A percentile compares a stretch with the other conserved stretches of the same genome.
Evolutionary conservation across 2,113 vertebrate genomes (phyloP).

Genomic region (Sorex fumeus): DNA sequence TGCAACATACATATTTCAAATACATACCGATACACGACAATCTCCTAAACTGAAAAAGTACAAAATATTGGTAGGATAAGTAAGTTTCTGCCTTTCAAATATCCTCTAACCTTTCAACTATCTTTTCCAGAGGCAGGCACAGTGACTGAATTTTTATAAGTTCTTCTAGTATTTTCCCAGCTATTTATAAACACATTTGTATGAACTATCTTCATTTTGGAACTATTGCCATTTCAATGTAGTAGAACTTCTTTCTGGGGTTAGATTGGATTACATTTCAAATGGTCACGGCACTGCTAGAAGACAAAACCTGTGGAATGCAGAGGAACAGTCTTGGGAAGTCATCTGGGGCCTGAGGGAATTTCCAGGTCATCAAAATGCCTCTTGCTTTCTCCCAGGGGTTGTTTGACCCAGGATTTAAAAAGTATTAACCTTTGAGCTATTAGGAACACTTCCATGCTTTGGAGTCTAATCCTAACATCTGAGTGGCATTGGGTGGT

Average conservation of each 20-base stretch:
- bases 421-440: constrained; percentile 73
- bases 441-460: constrained; percentile 56
- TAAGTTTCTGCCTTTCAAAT: not conserved
- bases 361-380: constrained; percentile 68
- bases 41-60: constrained; percentile 7
- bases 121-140: not conserved
- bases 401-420: constrained; percentile 65
- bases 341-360: not conserved
- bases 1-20: not conserved
- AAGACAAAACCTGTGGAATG: constrained; percentile 38
- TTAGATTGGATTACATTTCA: not conserved
- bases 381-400: constrained; percentile 38
- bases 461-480: constrained; percentile 71
- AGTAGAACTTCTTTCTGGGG: not conserved
- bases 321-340: not conserved
- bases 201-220: not conserved
- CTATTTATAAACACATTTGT: not conserved
- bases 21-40: not conserved
- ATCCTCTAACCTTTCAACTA: not conserved
- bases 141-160: not conserved
- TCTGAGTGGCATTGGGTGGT: constrained; percentile 67
- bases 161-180: not conserved
- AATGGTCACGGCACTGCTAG: not conserved
- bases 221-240: not conserved
- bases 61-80: not conserved